Conservation (phyloP, 2,797 vertebrate genomes). For the Trachops cirrhosus region DNA sequence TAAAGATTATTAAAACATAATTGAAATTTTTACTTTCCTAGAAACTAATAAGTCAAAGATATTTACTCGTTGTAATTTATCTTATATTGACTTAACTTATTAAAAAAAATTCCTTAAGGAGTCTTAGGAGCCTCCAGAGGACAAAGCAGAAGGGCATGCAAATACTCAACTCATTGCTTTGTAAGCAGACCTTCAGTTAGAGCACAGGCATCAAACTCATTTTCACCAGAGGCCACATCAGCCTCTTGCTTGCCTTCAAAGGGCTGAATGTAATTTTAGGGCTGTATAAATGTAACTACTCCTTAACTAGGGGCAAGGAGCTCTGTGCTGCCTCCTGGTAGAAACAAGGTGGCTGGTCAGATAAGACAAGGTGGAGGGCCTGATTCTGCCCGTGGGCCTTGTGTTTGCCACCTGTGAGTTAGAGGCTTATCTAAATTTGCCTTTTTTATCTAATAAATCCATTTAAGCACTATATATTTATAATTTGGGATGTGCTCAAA, state of each 20-base stretch:
- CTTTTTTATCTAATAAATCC: neutral
- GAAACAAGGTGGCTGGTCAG: too few relatives aligned
- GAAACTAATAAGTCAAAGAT: neutral
- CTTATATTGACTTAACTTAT: neutral
- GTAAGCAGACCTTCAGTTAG: neutral
- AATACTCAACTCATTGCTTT: neutral
- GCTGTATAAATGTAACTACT: too few relatives aligned
- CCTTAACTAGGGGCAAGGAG: too few relatives aligned
- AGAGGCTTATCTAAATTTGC: neutral
- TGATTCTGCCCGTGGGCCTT: too few relatives aligned
- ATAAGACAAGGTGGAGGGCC: too few relatives aligned
- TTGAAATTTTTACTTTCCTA: neutral
- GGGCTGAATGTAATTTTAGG: too few relatives aligned
- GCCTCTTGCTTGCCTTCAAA: too few relatives aligned
- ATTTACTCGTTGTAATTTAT: conserved; percentile 4
- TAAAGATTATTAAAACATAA: conserved; percentile 6
- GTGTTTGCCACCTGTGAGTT: neutral
- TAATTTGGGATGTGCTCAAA: neutral
- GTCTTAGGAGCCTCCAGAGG: neutral
- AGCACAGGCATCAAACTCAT: too few relatives aligned
- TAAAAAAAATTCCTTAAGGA: neutral
- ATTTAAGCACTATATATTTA: neutral
- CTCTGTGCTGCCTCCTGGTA: too few relatives aligned
- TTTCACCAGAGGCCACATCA: too few relatives aligned
- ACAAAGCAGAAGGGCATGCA: neutral